Evolutionary conservation across 2,888 invertebrate species (phyloP).

Genomic region (Pyrgus malvae): DNA sequence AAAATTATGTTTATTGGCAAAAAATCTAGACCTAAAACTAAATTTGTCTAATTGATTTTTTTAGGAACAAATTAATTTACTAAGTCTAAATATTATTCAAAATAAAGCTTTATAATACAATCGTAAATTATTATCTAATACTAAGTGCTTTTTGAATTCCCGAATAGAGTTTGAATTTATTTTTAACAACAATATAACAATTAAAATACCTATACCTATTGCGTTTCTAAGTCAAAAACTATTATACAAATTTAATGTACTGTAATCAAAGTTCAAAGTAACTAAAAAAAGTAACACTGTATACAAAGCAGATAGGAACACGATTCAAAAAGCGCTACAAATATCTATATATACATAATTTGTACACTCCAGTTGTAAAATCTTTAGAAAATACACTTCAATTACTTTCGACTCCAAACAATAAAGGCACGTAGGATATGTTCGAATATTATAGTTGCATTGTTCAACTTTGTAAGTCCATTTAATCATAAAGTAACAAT

Average conservation of each 20-base stretch:
- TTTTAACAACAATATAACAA: no score
- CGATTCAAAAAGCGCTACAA: not conserved
- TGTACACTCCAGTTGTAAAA: not conserved
- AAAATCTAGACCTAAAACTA: constrained; percentile 9
- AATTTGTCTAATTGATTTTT: constrained; percentile 6
- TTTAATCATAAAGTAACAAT: not conserved
- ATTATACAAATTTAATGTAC: not conserved
- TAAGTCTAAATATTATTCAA: constrained; percentile 17
- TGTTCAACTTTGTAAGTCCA: constrained; percentile 8
- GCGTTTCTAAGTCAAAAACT: no score
- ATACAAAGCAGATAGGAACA: no score
- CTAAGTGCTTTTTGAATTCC: not conserved
- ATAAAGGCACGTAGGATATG: constrained; percentile 30
- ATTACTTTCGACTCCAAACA: constrained; percentile 12
- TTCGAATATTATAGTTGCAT: constrained; percentile 20
- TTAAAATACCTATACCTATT: no score
- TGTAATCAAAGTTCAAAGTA: not conserved
- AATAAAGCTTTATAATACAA: constrained; percentile 36
- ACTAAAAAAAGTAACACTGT: no score
- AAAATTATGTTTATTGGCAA: constrained; percentile 1
- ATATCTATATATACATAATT: not conserved
- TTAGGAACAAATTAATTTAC: constrained; percentile 27
- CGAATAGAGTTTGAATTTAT: no score
- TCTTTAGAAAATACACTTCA: constrained; percentile 27
- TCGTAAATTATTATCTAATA: constrained; percentile 6